These are phyloP conservation scores for Labeo calbasu DNA, from an alignment of 2,797 vertebrate genomes.

Conservation along the genomic window DNA sequence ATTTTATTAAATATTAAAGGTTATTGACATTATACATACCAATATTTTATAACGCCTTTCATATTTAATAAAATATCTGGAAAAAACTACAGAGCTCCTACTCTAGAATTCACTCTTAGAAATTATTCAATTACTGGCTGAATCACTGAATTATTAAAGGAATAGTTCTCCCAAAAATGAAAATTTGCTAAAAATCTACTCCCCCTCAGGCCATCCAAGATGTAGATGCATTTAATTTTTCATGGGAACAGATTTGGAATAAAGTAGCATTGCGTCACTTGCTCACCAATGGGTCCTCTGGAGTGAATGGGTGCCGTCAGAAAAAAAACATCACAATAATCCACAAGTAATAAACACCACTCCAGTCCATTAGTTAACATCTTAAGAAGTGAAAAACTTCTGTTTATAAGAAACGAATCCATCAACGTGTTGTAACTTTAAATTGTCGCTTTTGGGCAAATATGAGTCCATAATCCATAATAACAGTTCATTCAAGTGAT, in stretches of 20 bases:
- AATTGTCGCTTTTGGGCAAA: background rate
- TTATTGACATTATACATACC: background rate
- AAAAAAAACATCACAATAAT: background rate
- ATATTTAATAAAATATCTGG: background rate
- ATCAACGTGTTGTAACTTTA: background rate
- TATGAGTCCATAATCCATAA: background rate
- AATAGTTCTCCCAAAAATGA: background rate
- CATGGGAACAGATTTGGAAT: background rate
- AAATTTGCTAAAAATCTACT: background rate
- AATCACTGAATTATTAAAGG: background rate
- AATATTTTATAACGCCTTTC: background rate
- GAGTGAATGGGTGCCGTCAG: background rate
- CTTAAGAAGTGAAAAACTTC: background rate
- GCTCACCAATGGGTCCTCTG: background rate
- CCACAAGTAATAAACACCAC: background rate
- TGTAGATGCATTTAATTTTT: background rate
- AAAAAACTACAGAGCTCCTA: background rate
- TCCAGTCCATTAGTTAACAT: background rate
- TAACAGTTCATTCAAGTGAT: background rate
- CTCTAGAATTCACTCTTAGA: background rate
- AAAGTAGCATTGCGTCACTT: background rate
- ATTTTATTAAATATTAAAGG: background rate
- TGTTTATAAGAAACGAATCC: background rate
- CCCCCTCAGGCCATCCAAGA: background rate
- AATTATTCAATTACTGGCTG: background rate